Percentiles rank a stretch among this genome's conserved stretches.
Evolutionary conservation across 23 tunicate species (phyloP).

Genomic region (Ciona savignyi): DNA sequence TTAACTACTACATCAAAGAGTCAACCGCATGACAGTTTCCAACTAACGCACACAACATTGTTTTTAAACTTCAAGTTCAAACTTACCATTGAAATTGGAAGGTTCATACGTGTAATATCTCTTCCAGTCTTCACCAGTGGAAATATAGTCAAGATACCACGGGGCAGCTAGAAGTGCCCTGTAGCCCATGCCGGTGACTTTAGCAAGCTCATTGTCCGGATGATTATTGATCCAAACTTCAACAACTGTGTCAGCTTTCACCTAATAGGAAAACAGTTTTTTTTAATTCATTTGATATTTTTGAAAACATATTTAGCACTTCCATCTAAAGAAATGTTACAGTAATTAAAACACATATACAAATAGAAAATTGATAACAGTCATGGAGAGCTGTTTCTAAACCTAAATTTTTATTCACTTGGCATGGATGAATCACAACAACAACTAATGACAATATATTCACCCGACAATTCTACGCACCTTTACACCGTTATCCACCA

Average conservation of each 20-base stretch:
- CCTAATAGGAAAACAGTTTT: conserved; percentile 9
- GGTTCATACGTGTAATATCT: conserved; percentile 82
- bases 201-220: conserved; percentile 57
- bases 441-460: too few species aligned
- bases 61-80: background rate
- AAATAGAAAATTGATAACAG: too few species aligned
- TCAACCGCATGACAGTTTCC: too few species aligned
- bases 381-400: too few species aligned
- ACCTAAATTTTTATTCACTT: too few species aligned
- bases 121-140: conserved; percentile 87
- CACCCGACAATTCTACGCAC: conserved; percentile 23
- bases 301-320: too few species aligned
- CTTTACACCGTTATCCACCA: conserved; percentile 85
- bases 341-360: too few species aligned
- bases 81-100: conserved; percentile 66
- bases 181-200: conserved; percentile 60
- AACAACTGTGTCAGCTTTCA: conserved; percentile 68
- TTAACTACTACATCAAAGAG: too few species aligned
- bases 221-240: conserved; percentile 76
- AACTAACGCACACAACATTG: too few species aligned
- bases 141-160: conserved; percentile 84
- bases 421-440: too few species aligned
- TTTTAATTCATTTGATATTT: too few species aligned
- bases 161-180: conserved; percentile 76
- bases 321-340: too few species aligned